Base-by-base conservation (phyloP, 2,797 vertebrate species). In the Octomys mimax region DNA sequence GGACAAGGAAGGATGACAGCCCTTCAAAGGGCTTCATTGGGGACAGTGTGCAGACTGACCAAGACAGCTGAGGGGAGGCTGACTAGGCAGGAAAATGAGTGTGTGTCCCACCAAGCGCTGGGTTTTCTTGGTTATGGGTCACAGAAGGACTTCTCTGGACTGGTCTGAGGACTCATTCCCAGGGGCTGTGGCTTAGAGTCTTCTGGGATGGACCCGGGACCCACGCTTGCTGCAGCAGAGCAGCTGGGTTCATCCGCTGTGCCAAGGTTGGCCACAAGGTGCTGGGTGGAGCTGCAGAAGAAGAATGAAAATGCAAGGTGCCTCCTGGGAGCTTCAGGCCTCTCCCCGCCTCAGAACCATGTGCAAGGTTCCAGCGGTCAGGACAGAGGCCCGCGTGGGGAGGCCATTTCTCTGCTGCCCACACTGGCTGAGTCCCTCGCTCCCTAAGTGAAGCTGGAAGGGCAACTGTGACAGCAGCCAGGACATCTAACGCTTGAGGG, bases 71-170 rank as follows among this genome's bases (percentile, higher is more conserved):
- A 31, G 46, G 11, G 22, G 49, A 21, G 18, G 9, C 26, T 10
- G 14, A 21, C 1, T 4, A 24, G 4, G 7, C 11, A 46, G 12
- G 5, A 28, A 18, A 33, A 52, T 7, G 75, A 21, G 28, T 26
- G 1, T 1, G 12, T 6, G 16, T 31, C 75, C 46, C 18, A 26
- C 3, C 28, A 10, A 9, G 33, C 7, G 0, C 5, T 0, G 16
- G 28, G 49, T 19, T 79, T 33, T 33, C 31, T 12, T 21, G 31
- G 31, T 12, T 54, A 19, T 2, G 31, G 75, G 31, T 2, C 9
- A 49, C 16, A 0, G 77, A 52, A 18, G 46, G 77, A 31, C 18
- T 21, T n/a, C 28, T 21, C 28, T 6, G 16, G 77, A 33, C 49
- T 33, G 18, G 49, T 21, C 18, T 10, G 77, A 79, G 28, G 77